Percentiles rank a stretch among this genome's conserved stretches.
Conservation (phyloP, 2,113 vertebrate genomes). For the Semnornis frantzii region DNA sequence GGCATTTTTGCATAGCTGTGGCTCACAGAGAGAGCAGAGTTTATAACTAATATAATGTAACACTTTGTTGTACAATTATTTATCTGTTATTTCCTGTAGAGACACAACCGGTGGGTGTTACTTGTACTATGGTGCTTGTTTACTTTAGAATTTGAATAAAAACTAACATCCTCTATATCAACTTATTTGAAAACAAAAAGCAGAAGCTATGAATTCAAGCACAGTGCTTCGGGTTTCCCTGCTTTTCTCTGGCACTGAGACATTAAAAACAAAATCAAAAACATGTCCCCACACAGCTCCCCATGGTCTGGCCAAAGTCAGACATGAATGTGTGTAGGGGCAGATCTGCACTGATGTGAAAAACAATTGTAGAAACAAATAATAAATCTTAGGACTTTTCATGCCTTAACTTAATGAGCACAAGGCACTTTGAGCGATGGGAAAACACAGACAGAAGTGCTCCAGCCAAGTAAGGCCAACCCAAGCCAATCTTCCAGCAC, state of each 20-base stretch:
- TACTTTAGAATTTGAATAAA: not conserved
- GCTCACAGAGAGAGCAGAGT: not conserved
- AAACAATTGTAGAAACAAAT: not conserved
- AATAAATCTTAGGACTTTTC: not conserved
- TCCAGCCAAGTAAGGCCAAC: not conserved
- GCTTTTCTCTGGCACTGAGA: not conserved
- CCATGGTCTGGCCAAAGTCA: not conserved
- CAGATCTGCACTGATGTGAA: not conserved
- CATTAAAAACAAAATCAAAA: not conserved
- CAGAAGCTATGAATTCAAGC: not conserved
- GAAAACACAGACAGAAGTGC: not conserved
- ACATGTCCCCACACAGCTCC: not conserved
- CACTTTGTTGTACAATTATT: not conserved
- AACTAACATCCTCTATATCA: not conserved
- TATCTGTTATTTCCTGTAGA: not conserved
- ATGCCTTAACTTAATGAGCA: conserved; percentile 19
- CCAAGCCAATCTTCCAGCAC: not conserved
- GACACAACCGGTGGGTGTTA: not conserved
- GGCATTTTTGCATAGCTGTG: not conserved
- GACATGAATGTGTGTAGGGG: not conserved
- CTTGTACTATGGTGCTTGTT: not conserved
- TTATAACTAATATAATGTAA: not conserved
- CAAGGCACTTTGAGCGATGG: not conserved
- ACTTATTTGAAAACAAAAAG: not conserved
- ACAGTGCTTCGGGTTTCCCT: not conserved